Conservation (phyloP, 2,113 vertebrate species). For the Nerophis ophidion region DNA sequence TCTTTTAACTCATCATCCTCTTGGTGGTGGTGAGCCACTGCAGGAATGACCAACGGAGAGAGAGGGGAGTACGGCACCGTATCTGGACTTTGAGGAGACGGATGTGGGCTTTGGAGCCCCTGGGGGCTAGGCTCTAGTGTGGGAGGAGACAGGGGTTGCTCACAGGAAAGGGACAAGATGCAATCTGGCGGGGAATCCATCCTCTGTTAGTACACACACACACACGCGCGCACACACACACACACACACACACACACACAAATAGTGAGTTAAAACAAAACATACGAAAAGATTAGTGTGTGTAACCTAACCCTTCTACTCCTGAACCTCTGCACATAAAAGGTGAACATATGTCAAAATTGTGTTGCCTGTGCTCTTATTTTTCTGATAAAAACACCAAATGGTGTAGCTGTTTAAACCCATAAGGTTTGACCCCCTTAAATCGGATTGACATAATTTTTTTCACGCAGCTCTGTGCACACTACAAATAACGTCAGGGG, state of each 20-base stretch:
- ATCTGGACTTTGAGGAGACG: slow-evolving; percentile 53
- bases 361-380: no score
- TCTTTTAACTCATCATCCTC: slow-evolving; percentile 46
- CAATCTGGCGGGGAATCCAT: slow-evolving; percentile 78
- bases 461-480: no score
- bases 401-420: no score
- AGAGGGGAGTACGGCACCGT: slow-evolving; percentile 55
- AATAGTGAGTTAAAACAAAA: slow-evolving; percentile 3
- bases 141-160: slow-evolving; percentile 64
- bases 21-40: slow-evolving; percentile 34
- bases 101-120: slow-evolving; percentile 54
- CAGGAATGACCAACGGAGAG: slow-evolving; percentile 58
- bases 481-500: no score
- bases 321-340: no score
- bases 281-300: no score
- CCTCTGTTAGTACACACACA: slow-evolving; percentile 47
- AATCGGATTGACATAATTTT: no score
- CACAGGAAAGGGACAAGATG: slow-evolving; percentile 72
- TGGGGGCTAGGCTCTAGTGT: slow-evolving; percentile 73
- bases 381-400: no score
- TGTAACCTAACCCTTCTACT: no score
- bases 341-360: no score
- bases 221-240: slow-evolving; percentile 10
- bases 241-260: slow-evolving; percentile 5
- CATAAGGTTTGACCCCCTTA: no score